phyloP scores from a whole-genome alignment of 1,140 invertebrate genomes.

The Riptortus pedestris region DNA sequence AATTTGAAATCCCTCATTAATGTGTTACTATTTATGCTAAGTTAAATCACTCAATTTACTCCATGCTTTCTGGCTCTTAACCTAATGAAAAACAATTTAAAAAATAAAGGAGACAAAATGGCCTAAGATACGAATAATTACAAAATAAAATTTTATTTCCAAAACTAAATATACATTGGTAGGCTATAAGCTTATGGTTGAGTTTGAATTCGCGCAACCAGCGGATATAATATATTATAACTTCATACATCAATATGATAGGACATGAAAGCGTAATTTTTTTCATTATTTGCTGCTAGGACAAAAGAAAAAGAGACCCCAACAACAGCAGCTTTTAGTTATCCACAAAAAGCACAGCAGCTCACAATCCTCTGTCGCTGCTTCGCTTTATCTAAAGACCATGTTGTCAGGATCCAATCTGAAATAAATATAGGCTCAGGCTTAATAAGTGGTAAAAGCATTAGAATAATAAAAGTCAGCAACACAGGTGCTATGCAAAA shows the following conservation, averaged over 20 bases:
- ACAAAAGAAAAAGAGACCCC: background rate
- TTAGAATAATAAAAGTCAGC: background rate
- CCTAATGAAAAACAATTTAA: background rate
- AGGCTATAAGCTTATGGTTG: background rate
- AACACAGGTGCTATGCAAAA: background rate
- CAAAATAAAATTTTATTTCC: background rate
- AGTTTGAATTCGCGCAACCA: background rate
- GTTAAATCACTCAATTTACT: too few relatives aligned
- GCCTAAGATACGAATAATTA: background rate
- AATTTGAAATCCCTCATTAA: too few relatives aligned
- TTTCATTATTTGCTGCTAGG: slow-evolving; percentile 7
- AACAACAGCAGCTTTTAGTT: background rate
- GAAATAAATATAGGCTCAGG: background rate
- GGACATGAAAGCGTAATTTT: slow-evolving; percentile 10
- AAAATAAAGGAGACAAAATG: background rate
- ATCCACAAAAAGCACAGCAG: background rate
- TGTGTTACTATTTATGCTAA: too few relatives aligned
- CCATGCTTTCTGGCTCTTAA: too few relatives aligned
- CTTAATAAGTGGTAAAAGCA: background rate
- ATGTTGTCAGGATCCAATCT: background rate
- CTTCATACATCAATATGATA: background rate
- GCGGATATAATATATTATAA: background rate
- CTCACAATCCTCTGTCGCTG: too few relatives aligned
- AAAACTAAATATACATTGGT: background rate
- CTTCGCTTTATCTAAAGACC: background rate